Percentiles rank a stretch among this genome's conserved stretches.
phyloP scores from a whole-genome alignment of 2,113 vertebrate genomes.

The Lepisosteus osseus region DNA sequence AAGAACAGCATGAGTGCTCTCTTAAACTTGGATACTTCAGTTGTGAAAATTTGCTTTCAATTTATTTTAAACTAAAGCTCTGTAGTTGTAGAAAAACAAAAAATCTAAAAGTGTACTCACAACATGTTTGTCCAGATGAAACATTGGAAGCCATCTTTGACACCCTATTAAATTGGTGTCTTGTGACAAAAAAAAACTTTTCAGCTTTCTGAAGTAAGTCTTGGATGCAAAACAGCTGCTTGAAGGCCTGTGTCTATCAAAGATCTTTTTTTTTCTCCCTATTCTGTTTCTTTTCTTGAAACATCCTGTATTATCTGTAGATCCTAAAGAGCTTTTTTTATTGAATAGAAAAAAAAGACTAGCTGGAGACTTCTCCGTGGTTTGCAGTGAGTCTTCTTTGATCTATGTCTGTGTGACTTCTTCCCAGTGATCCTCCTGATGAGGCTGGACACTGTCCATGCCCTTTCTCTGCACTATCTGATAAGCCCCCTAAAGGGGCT shows the following conservation, averaged over 20 bases:
- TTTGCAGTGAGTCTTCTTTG: slow-evolving; percentile 79
- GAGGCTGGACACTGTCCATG: slow-evolving; percentile 84
- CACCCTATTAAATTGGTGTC: slow-evolving; percentile 28
- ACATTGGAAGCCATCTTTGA: slow-evolving; percentile 41
- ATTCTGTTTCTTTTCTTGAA: slow-evolving; percentile 71
- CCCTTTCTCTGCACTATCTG: slow-evolving; percentile 76
- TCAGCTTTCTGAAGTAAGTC: slow-evolving; percentile 57
- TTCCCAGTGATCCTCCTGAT: slow-evolving; percentile 85
- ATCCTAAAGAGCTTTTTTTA: slow-evolving; percentile 69
- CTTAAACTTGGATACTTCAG: no score
- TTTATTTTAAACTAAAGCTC: no score
- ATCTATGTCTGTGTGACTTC: slow-evolving; percentile 78
- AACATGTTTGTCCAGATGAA: not conserved
- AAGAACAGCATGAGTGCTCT: no score
- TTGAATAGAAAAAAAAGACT: slow-evolving; percentile 45
- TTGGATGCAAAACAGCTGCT: slow-evolving; percentile 66
- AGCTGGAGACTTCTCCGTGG: slow-evolving; percentile 41
- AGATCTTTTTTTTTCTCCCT: slow-evolving; percentile 67
- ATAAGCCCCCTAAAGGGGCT: slow-evolving; percentile 70
- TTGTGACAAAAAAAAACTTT: slow-evolving; percentile 49
- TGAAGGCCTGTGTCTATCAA: slow-evolving; percentile 56
- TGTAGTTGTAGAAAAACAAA: no score
- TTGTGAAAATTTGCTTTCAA: no score
- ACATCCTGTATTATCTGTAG: slow-evolving; percentile 74
- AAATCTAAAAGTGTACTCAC: no score